These are phyloP conservation scores for Phortica variegata DNA, from an alignment of 1,140 invertebrate species.

Conservation along the genomic window DNA sequence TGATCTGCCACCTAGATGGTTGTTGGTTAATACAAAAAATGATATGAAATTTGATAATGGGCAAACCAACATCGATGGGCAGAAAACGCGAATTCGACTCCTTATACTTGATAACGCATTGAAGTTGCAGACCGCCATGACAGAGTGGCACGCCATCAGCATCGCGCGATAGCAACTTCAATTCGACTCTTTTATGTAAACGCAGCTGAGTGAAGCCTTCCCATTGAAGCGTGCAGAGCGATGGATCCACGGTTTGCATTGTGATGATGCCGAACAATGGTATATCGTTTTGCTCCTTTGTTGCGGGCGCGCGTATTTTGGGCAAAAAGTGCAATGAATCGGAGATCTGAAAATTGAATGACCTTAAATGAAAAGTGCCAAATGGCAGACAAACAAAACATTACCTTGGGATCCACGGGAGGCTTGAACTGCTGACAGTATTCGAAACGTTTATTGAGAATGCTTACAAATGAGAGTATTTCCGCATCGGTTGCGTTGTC, in stretches of 20 bases:
- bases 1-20: conserved; percentile 59
- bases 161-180: conserved; percentile 60
- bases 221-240: conserved; percentile 59
- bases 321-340: conserved; percentile 59
- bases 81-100: conserved; percentile 49
- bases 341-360: conserved; percentile 35
- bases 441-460: conserved; percentile 66
- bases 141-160: conserved; percentile 59
- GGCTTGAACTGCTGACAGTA: conserved; percentile 60
- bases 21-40: background rate
- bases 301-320: conserved; percentile 56
- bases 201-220: conserved; percentile 57
- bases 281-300: conserved; percentile 52
- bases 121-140: conserved; percentile 59
- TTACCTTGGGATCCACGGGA: conserved; percentile 54
- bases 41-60: conserved; percentile 29
- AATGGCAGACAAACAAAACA: background rate
- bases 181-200: conserved; percentile 58
- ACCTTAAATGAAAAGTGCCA: background rate
- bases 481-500: conserved; percentile 68
- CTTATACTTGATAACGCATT: conserved; percentile 57
- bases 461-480: conserved; percentile 65
- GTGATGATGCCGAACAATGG: conserved; percentile 60
- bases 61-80: conserved; percentile 52
- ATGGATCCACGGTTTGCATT: conserved; percentile 63